Evolutionary conservation across 2,888 invertebrate species (phyloP), one percentile per base, ranked within the genome.

Genomic region (Thera britannica): DNA sequence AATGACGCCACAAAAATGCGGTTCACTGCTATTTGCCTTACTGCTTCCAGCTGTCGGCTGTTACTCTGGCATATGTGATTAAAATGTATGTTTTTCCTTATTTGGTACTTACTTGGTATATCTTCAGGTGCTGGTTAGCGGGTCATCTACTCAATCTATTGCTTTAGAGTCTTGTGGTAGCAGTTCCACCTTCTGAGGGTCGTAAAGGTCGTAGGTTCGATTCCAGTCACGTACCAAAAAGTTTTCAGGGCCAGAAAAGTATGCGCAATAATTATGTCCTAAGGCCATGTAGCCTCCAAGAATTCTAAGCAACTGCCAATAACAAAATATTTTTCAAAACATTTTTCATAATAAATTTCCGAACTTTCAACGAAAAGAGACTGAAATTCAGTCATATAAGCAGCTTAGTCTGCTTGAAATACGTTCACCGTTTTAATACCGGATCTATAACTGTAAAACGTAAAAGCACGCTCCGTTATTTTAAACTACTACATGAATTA

Each of bases 1-100:
- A 62, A 62, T 62, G 49, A 58, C 48, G 23, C 58, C 62, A 48
- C 67, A 62, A 58, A 67, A 67, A 58, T 49, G 62, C 55, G 62
- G 62, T 55, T 51, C 5, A 12, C 62, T 58, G 62, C 51, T 54
- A 58, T 55, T 62, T 54, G 67, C 44, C 44, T 49, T 44, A 44
- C 35, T 58, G 58, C 11, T 7, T 35, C 44, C 49, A 44, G 55
- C 7, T 35, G 3, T 1, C 35, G 54, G 48, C 9, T 36, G n/a
- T 62, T 56, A 12, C 34, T 56, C 36, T 46, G 62, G 55, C 36
- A 38, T 9, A 46, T 46, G 8, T 51, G 34, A 34, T 35, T 52
- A 23, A 62, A 38, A 38, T 4, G 38, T 5, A 38, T 38, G 38
- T 38, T 38, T 3, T 0, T 38, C 3, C 3, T 4, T 4, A 4